Base-by-base conservation (phyloP, 2,888 invertebrate genomes). In the Caenorhabditis parvicauda region DNA sequence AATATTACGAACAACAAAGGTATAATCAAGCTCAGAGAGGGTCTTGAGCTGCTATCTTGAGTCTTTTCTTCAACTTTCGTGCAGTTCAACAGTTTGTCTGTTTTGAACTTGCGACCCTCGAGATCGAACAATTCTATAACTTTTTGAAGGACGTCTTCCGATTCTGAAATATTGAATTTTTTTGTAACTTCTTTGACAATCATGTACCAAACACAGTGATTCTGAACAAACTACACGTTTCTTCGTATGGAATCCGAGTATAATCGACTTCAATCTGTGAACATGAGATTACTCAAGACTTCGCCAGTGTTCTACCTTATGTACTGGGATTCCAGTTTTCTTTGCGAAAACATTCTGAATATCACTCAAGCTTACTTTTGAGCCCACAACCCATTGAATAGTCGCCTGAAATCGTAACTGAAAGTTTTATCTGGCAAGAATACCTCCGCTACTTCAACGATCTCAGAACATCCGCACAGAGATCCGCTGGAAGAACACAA, bases 241-340 rank as follows among this genome's bases (percentile, higher is more conserved):
- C 56, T 17, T 59, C 48, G 38, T 59, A 54, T 0, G 58, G 41
- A 21, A 64, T 65, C 35, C 67, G 32, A 2, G 63, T 67, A 49
- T 59, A 67, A 37, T 71, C 71, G 0, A 71, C 59, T 53, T 64
- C 64, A 25, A 68, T 47, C 62, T 67, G 43, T 47, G n/a, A n/a
- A n/a, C n/a, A n/a, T 55, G 5, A 5, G 21, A n/a, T 9, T 5
- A 52, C 35, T 27, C 14, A 28, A 5, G 22, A 6, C 14, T 0
- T 35, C 24, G 7, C 21, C n/a, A 9, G 2, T 35, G 17, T 17
- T 42, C 17, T 28, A 64, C 67, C 53, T 68, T 61, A 38, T 50
- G 64, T 9, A 28, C 17, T n/a, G 59, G 53, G 25, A 68, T 44
- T 17, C 49, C 39, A 0, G 57, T 58, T 39, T 57, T 62, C 12